These are phyloP conservation scores for Girardia tigrina DNA, from an alignment of 2,888 invertebrate species.

Conservation along the genomic window DNA sequence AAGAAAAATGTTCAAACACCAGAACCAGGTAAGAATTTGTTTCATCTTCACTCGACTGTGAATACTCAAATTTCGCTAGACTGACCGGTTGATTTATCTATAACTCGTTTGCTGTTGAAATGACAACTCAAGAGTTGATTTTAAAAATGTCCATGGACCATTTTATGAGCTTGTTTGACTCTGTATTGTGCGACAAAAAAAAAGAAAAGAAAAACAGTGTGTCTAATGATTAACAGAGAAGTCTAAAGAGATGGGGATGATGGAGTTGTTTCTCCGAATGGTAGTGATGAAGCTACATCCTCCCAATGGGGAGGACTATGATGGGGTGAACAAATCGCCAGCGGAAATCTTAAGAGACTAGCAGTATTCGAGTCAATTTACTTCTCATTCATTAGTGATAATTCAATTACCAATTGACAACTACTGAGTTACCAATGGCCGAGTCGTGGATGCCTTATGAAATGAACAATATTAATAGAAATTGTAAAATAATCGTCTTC, in stretches of 20 bases:
- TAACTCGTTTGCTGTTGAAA: conserved; percentile 23
- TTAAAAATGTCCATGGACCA: conserved; percentile 5
- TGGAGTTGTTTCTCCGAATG: not conserved
- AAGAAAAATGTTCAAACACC: conserved; percentile 9
- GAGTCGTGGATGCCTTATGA: not conserved
- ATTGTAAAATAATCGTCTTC: conserved; percentile 18
- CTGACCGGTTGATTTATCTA: conserved; percentile 18
- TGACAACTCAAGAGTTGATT: conserved; percentile 20
- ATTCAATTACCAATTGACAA: conserved; percentile 18
- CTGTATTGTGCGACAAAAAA: not conserved
- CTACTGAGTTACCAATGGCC: conserved; percentile 15
- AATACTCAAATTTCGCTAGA: conserved; percentile 23
- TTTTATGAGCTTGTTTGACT: conserved; percentile 17
- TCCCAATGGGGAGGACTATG: not conserved
- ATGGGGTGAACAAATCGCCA: conserved; percentile 21
- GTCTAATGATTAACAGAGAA: conserved; percentile 7
- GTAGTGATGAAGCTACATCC: conserved; percentile 4
- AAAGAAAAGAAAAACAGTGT: conserved; percentile 2
- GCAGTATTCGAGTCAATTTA: conserved; percentile 23
- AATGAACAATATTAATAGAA: conserved; percentile 17
- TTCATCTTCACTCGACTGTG: conserved; percentile 23
- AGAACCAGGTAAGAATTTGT: conserved; percentile 23
- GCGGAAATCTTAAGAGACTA: conserved; percentile 23
- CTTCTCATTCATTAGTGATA: conserved; percentile 12
- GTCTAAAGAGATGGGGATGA: not conserved